These are phyloP conservation scores for Plebejus melissa DNA, from an alignment of 2,888 invertebrate genomes.

Conservation along the genomic window DNA sequence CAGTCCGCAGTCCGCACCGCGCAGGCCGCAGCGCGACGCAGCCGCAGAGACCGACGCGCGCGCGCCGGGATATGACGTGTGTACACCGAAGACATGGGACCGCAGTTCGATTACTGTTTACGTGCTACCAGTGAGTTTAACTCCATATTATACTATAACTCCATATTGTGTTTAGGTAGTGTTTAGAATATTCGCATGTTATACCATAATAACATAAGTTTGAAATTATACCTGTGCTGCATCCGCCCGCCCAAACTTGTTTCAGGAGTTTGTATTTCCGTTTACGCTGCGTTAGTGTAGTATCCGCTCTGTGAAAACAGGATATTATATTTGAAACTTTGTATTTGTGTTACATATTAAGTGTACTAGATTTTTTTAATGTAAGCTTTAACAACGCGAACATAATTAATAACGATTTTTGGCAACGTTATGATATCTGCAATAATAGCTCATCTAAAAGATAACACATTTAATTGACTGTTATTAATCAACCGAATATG, in stretches of 20 bases:
- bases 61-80: constrained; percentile 71
- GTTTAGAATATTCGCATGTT: neutral
- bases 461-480: neutral
- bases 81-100: constrained; percentile 58
- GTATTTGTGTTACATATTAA: neutral
- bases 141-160: constrained; percentile 19
- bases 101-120: constrained; percentile 72
- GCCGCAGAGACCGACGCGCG: constrained; percentile 57
- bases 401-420: neutral
- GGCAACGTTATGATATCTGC: neutral
- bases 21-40: constrained; percentile 39
- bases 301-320: neutral
- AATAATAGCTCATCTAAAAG: neutral
- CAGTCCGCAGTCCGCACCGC: constrained; percentile 41
- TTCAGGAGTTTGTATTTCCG: constrained; percentile 18
- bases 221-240: neutral
- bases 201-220: neutral
- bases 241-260: constrained; percentile 28
- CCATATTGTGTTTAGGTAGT: neutral
- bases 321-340: neutral
- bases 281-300: constrained; percentile 6
- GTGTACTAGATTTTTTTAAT: neutral
- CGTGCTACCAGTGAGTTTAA: constrained; percentile 69
- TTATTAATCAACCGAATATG: neutral
- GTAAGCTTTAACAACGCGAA: neutral